These are phyloP conservation scores for Gisinianus flammeolus DNA, from an alignment of 2,888 invertebrate species.

Conservation along the genomic window DNA sequence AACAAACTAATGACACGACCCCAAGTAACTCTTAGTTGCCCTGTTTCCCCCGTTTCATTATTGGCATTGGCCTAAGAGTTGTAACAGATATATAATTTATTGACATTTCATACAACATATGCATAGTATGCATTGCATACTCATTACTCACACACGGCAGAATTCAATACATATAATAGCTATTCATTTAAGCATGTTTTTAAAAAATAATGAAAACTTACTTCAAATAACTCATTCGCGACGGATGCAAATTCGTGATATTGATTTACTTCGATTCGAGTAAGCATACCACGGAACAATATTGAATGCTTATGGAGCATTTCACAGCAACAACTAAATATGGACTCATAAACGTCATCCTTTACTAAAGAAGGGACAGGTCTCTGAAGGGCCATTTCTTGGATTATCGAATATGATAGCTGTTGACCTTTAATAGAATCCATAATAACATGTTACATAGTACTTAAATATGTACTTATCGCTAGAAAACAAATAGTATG, in stretches of 20 bases:
- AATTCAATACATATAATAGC: no score
- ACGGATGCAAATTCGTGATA: constrained; percentile 61
- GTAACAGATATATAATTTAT: background rate
- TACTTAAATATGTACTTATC: background rate
- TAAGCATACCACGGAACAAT: constrained; percentile 64
- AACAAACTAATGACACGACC: constrained; percentile 63
- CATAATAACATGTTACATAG: background rate
- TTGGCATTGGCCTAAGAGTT: constrained; percentile 42
- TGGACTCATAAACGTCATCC: constrained; percentile 63
- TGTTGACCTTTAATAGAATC: constrained; percentile 42
- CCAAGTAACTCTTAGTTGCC: constrained; percentile 61
- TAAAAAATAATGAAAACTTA: constrained; percentile 25
- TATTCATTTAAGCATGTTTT: background rate
- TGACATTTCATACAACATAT: no score
- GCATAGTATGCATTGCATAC: no score
- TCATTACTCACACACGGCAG: no score
- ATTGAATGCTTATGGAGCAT: constrained; percentile 64
- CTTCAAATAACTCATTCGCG: constrained; percentile 65
- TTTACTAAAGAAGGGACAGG: constrained; percentile 28
- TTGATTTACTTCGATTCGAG: constrained; percentile 62
- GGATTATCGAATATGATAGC: constrained; percentile 50
- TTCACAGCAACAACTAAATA: constrained; percentile 63
- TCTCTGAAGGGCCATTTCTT: constrained; percentile 51
- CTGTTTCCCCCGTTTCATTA: constrained; percentile 31
- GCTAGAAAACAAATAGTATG: background rate